These are phyloP conservation scores for Drosophila ficusphila DNA, from an alignment of 1,140 invertebrate species.

Conservation along the genomic window DNA sequence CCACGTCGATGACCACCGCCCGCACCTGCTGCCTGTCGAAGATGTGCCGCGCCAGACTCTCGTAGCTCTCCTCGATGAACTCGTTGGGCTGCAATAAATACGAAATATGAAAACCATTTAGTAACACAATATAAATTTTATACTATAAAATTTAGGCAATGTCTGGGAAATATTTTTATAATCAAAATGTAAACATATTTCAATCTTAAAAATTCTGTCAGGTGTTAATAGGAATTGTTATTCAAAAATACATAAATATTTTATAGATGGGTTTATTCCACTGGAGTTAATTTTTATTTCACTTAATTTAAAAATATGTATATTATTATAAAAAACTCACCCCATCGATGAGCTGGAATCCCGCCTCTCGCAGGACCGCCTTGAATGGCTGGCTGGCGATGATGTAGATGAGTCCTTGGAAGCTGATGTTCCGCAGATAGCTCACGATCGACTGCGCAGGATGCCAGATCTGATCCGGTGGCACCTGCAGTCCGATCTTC, in stretches of 20 bases:
- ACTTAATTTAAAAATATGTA: too few species aligned
- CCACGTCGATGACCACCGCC: slow-evolving; percentile 85
- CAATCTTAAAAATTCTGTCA: too few species aligned
- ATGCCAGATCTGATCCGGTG: slow-evolving; percentile 78
- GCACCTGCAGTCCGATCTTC: slow-evolving; percentile 33
- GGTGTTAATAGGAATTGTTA: too few species aligned
- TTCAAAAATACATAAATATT: too few species aligned
- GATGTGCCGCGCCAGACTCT: slow-evolving; percentile 75
- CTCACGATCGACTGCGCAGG: slow-evolving; percentile 80
- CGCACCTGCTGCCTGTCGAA: slow-evolving; percentile 84
- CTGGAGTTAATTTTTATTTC: too few species aligned
- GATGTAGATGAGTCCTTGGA: slow-evolving; percentile 84
- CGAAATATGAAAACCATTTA: background rate
- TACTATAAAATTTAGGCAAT: too few species aligned
- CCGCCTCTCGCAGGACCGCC: slow-evolving; percentile 75
- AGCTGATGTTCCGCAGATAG: slow-evolving; percentile 84
- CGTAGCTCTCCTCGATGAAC: slow-evolving; percentile 74
- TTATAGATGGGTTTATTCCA: too few species aligned
- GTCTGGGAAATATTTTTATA: too few species aligned
- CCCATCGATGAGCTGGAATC: slow-evolving; percentile 84
- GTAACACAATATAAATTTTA: too few species aligned
- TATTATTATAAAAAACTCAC: too few species aligned
- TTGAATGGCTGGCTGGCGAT: slow-evolving; percentile 76
- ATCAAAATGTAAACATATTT: too few species aligned
- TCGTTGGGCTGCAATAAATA: slow-evolving; percentile 78